Evolutionary conservation across 2,113 vertebrate genomes (phyloP).

Genomic region (Synchiropus splendidus): DNA sequence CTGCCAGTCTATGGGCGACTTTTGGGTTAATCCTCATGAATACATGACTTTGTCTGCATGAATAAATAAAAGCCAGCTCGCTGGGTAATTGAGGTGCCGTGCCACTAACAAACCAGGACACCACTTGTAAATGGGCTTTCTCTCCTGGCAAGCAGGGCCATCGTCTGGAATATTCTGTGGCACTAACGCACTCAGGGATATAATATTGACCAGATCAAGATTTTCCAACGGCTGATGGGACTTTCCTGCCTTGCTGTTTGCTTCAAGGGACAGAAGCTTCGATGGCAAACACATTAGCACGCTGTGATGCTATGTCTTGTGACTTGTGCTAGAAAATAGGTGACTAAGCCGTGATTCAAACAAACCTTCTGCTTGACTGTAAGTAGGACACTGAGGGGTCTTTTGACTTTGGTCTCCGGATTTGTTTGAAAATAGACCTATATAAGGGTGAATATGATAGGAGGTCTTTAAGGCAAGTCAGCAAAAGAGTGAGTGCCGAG

Average conservation of each 20-base stretch:
- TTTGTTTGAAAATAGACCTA: too few relatives aligned
- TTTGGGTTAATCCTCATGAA: constrained; percentile 75
- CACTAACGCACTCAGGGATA: constrained; percentile 50
- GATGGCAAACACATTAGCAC: too few relatives aligned
- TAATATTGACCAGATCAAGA: constrained; percentile 27
- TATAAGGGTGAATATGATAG: not conserved
- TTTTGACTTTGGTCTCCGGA: too few relatives aligned
- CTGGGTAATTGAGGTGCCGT: constrained; percentile 70
- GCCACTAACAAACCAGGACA: constrained; percentile 70
- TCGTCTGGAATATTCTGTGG: constrained; percentile 49
- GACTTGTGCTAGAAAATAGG: constrained; percentile 1
- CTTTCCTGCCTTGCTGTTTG: too few relatives aligned
- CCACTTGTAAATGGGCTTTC: constrained; percentile 65
- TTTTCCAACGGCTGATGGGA: too few relatives aligned
- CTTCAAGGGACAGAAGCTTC: too few relatives aligned
- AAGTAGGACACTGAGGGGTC: not conserved
- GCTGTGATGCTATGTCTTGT: constrained; percentile 23
- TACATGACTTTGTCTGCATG: constrained; percentile 73
- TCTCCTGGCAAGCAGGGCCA: constrained; percentile 23
- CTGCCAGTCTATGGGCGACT: constrained; percentile 67
- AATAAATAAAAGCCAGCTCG: constrained; percentile 74
- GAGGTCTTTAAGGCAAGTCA: not conserved
- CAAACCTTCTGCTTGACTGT: constrained; percentile 3
- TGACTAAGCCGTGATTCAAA: too few relatives aligned
- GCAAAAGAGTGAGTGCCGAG: not conserved